These are phyloP conservation scores for Phoebastria nigripes DNA, from an alignment of 2,797 vertebrate species.

Conservation along the genomic window DNA sequence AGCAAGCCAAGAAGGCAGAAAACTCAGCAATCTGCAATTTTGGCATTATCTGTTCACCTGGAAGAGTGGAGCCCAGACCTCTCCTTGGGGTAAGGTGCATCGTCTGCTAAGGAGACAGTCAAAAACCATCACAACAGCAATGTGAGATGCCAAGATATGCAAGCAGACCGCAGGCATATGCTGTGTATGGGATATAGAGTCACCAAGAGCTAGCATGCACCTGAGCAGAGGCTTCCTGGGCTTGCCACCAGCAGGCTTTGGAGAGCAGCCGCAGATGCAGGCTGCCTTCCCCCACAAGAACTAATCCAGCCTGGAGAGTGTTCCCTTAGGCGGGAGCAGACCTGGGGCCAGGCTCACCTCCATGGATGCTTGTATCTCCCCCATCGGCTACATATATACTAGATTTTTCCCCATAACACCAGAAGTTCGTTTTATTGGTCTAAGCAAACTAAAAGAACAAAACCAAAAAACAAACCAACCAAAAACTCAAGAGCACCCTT, in stretches of 20 bases:
- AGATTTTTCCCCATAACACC: background rate
- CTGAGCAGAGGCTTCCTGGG: background rate
- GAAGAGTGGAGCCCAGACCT: background rate
- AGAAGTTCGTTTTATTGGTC: background rate
- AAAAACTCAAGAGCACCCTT: background rate
- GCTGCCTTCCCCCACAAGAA: background rate
- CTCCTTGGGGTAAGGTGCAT: background rate
- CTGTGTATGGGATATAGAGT: accelerated
- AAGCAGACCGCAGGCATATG: background rate
- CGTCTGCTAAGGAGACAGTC: background rate
- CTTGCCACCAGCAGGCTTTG: background rate
- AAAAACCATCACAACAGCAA: background rate
- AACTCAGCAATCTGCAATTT: background rate
- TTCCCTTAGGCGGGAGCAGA: background rate
- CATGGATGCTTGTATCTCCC: accelerated
- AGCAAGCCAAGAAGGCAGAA: background rate
- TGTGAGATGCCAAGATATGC: background rate
- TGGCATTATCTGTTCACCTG: background rate
- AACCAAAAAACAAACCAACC: background rate
- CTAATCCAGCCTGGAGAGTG: background rate
- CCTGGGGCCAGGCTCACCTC: background rate
- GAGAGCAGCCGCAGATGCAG: background rate
- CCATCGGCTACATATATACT: accelerated
- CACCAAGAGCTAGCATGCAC: background rate
- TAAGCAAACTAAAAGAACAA: background rate